Evolutionary conservation across 2,888 invertebrate genomes (phyloP), one percentile per base, ranked within the genome.

Genomic region (Lutraria lutraria): DNA sequence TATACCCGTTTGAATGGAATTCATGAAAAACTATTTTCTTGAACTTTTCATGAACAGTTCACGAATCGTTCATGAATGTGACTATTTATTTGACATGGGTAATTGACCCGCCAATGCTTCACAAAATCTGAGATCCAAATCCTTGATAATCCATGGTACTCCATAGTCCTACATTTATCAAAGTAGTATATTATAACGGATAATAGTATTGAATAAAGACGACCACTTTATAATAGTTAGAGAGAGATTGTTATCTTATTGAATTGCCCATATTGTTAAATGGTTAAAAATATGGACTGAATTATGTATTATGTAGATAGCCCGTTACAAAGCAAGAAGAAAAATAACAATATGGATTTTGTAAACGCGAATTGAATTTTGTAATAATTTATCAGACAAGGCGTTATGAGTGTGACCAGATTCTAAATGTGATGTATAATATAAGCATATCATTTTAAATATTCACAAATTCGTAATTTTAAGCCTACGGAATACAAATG

Each of bases 201-300:
- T 76, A 76, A 76, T 76, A 25, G 76, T 31, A 12, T 34, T 31
- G 31, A 76, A 76, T 76, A 76, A 76, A 76, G 76, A 76, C 76
- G 76, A 76, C 34, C 31, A 76, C 19, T 76, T 76, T 76, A 76
- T 31, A 76, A 76, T 76, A 76, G 34, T 76, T 76, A n/a, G 0
- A 21, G 19, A 21, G 0, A 29, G 29, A 29, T 53, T 52, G 29
- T 81, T 81, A 81, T 81, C 81, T 13, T 34, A 19, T 52, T 80
- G 43, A 80, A 34, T 12, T 52, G 21, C 10, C 15, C 1, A 16
- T 13, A 8, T 53, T 19, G 21, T 34, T 52, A 52, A 43, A 80
- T 80, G 43, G 52, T 80, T n/a, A 19, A 80, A 43, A 80, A 52
- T 53, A 80, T 52, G 43, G 52, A 52, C 21, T 52, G 25, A 25